Evolutionary conservation across 2,888 invertebrate species (phyloP).

Genomic region (Patella pellucida): DNA sequence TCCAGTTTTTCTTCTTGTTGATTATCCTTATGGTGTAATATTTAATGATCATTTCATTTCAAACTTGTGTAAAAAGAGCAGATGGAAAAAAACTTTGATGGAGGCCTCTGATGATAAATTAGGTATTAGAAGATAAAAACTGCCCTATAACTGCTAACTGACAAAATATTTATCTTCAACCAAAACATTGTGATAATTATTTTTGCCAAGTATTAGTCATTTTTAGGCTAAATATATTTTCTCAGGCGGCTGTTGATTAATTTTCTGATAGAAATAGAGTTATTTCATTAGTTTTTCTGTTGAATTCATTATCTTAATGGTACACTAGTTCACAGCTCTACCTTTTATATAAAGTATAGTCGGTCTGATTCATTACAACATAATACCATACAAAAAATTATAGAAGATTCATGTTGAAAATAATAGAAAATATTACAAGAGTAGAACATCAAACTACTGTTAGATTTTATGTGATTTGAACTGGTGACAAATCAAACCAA

Average conservation of each 20-base stretch:
- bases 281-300: slow-evolving; percentile 12
- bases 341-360: background rate
- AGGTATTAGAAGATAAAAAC: slow-evolving; percentile 12
- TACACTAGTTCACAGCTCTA: slow-evolving; percentile 10
- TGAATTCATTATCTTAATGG: slow-evolving; percentile 12
- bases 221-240: slow-evolving; percentile 8
- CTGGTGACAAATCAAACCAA: too few species aligned
- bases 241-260: slow-evolving; percentile 11
- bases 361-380: too few species aligned
- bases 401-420: too few species aligned
- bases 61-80: slow-evolving; percentile 2
- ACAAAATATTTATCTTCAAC: slow-evolving; percentile 12
- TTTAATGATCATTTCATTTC: slow-evolving; percentile 12
- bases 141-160: slow-evolving; percentile 11
- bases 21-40: slow-evolving; percentile 11
- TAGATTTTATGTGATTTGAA: too few species aligned
- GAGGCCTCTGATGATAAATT: slow-evolving; percentile 4
- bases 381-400: too few species aligned
- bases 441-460: too few species aligned
- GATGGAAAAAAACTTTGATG: slow-evolving; percentile 12
- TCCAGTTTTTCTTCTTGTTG: slow-evolving; percentile 1
- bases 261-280: slow-evolving; percentile 11
- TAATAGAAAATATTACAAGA: too few species aligned
- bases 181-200: slow-evolving; percentile 12
- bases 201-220: slow-evolving; percentile 11